Evolutionary conservation across 2,888 invertebrate genomes (phyloP).

Genomic region (Ichneumon xanthorius): DNA sequence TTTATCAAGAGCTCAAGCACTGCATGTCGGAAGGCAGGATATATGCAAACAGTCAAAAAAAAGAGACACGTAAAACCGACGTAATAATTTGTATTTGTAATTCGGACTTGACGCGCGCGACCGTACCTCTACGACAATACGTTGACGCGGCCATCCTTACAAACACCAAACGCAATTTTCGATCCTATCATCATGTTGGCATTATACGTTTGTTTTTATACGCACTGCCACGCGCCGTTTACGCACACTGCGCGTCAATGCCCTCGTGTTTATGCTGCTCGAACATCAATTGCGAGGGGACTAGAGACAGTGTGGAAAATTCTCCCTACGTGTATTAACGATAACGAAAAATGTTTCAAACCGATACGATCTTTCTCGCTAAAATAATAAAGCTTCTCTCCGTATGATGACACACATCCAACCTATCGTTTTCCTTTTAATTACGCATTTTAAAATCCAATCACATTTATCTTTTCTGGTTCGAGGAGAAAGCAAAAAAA

Average conservation of each 20-base stretch:
- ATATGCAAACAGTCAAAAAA: background rate
- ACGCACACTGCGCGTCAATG: constrained; percentile 52
- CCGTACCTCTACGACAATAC: constrained; percentile 65
- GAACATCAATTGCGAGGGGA: constrained; percentile 59
- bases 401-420: background rate
- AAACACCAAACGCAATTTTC: constrained; percentile 64
- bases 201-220: constrained; percentile 70
- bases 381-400: constrained; percentile 53
- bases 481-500: background rate
- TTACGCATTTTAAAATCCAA: constrained; percentile 3
- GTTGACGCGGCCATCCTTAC: constrained; percentile 45
- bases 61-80: constrained; percentile 53
- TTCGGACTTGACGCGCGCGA: constrained; percentile 33
- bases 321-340: constrained; percentile 27
- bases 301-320: constrained; percentile 9
- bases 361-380: constrained; percentile 59
- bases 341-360: constrained; percentile 55
- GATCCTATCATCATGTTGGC: constrained; percentile 67
- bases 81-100: constrained; percentile 68
- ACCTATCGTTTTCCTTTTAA: constrained; percentile 25
- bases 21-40: constrained; percentile 4
- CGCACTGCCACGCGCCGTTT: constrained; percentile 67
- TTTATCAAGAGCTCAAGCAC: constrained; percentile 63
- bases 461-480: background rate
- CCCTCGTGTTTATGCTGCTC: constrained; percentile 60